phyloP scores from a whole-genome alignment of 2,797 vertebrate genomes.

The Rhincodon typus region DNA sequence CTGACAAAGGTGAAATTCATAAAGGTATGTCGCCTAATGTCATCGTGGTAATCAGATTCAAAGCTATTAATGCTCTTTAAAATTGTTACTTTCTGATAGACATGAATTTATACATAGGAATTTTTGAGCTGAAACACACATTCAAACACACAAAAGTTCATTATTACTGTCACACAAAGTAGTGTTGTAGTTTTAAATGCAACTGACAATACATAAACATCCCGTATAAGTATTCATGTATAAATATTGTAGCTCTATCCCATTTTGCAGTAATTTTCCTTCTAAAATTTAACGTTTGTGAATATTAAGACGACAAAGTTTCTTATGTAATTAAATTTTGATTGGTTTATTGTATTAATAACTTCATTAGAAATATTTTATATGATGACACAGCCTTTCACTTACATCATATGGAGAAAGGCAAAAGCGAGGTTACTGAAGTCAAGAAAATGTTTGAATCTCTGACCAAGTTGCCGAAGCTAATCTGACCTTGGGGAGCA shows the following conservation, averaged over 20 bases:
- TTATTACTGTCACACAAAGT: not conserved
- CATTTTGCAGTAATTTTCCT: not conserved
- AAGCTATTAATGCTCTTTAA: not conserved
- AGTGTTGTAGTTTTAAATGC: not conserved
- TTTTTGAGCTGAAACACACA: not conserved
- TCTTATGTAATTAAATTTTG: not conserved
- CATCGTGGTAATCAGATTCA: not conserved
- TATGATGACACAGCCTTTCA: too few relatives aligned
- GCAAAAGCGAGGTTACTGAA: not conserved
- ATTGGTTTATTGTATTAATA: not conserved
- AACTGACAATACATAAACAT: not conserved
- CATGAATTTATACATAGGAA: not conserved
- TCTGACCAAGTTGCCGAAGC: not conserved
- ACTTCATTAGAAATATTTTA: too few relatives aligned
- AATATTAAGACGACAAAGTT: not conserved
- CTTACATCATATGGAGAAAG: too few relatives aligned
- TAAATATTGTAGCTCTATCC: not conserved
- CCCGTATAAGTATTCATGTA: not conserved
- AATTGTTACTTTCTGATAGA: not conserved
- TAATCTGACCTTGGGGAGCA: not conserved
- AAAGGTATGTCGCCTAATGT: not conserved
- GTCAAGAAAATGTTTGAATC: not conserved
- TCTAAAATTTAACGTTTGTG: not conserved
- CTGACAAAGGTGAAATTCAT: not conserved
- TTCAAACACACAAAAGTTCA: not conserved